phyloP scores from a whole-genome alignment of 2,113 vertebrate species.

The Ciconia maguari region DNA sequence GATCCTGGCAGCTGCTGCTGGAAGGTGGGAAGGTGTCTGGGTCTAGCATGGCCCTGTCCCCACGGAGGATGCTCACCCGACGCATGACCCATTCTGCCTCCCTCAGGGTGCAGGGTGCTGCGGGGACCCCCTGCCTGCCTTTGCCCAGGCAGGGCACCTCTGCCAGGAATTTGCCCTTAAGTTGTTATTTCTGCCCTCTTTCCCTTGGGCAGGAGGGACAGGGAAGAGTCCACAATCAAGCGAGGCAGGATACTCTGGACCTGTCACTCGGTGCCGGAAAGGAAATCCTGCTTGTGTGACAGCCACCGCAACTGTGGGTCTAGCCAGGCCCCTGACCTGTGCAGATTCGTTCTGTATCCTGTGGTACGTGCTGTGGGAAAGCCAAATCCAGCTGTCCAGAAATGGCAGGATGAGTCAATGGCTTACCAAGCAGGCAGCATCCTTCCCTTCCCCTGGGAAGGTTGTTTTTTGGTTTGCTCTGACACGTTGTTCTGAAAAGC shows the following conservation, averaged over 20 bases:
- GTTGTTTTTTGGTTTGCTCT: neutral
- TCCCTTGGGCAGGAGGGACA: neutral
- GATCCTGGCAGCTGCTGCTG: neutral
- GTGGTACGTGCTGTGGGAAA: neutral
- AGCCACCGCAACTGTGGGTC: neutral
- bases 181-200: neutral
- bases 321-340: neutral
- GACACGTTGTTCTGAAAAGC: neutral
- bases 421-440: neutral
- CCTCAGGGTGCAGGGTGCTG: neutral
- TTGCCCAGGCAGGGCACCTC: neutral
- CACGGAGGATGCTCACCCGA: neutral
- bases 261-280: neutral
- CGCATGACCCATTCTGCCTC: neutral
- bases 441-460: neutral
- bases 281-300: conserved; percentile 2
- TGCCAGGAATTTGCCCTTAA: neutral
- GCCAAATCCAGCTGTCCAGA: neutral
- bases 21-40: neutral
- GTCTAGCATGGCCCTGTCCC: neutral
- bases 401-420: neutral
- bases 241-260: neutral
- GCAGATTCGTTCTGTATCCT: neutral
- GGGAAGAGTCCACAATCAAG: neutral
- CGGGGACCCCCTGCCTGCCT: neutral